Evolutionary conservation across 1,140 invertebrate genomes (phyloP), one percentile per base, ranked within the genome.

Genomic region (Macrotrachela quadricornifera): DNA sequence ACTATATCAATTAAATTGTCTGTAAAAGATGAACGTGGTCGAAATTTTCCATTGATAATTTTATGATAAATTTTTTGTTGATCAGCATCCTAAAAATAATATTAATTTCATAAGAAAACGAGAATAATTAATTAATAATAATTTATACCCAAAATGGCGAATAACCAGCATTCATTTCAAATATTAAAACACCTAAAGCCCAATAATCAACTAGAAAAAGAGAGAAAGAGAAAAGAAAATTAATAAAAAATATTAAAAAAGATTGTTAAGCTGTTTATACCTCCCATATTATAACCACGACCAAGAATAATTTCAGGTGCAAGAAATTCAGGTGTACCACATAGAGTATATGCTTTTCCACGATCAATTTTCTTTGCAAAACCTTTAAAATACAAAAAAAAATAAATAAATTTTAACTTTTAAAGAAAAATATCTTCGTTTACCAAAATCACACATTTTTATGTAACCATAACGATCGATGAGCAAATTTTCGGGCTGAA

Each of bases 361-460:
- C 90, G 88, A 73, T 88, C 95, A 96, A 64, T 91, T 82, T 71
- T 95, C 90, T 74, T 99, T 99, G 72, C 92, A 99, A 21, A 97
- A 74, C 17, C 92, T 30, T 2, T 30, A 2, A 30, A 30, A 8
- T n/a, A n/a, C n/a, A n/a, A 30, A 2, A 30, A 30, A 30, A 4
- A 30, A 30, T 30, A 30, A 30, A 30, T 30, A n/a, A n/a, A n/a
- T n/a, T n/a, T 30, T 30, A 30, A 30, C 8, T 30, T 30, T 30
- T 30, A 2, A 30, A 30, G 8, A 30, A 8, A 2, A 30, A 30
- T 30, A n/a, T n/a, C 8, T 30, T 30, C 21, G 2, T 30, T 30
- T 30, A 30, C 21, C 92, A 76, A 97, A 99, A 73, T 99, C 92
- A 45, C 76, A 77, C 56, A 92, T 90, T 77, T 95, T 96, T 62